A percentile compares a stretch with the other conserved stretches of the same genome.
These are phyloP conservation scores for Orchesella flavescens DNA, from an alignment of 2,888 invertebrate genomes.

Conservation along the genomic window DNA sequence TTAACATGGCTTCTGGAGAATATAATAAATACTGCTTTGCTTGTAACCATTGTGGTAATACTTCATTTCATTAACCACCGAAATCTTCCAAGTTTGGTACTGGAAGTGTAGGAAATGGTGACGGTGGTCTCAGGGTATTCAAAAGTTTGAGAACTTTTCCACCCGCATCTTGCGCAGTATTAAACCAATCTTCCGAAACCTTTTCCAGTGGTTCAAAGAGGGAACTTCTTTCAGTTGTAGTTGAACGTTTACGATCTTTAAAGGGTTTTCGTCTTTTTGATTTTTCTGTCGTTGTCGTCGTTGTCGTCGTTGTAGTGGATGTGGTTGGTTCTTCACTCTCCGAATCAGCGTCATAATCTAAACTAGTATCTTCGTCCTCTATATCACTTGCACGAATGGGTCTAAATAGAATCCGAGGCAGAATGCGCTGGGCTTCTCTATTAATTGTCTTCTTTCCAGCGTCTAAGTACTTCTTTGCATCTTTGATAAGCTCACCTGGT, in stretches of 20 bases:
- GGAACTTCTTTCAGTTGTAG: not conserved
- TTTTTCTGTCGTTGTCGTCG: not conserved
- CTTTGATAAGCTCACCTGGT: constrained; percentile 27
- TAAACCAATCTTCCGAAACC: not conserved
- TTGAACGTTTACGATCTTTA: not conserved
- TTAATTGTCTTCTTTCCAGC: constrained; percentile 30
- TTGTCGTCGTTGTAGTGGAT: not conserved
- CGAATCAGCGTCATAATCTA: not conserved
- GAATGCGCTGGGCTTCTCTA: constrained; percentile 8
- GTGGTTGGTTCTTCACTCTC: not conserved
- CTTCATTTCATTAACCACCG: not conserved
- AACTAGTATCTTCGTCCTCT: not conserved
- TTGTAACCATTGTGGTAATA: too few species aligned
- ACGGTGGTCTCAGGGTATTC: constrained; percentile 30
- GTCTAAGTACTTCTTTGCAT: constrained; percentile 36
- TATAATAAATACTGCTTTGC: too few species aligned
- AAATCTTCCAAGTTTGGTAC: constrained; percentile 44
- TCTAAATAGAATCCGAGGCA: not conserved
- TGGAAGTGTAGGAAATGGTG: not conserved
- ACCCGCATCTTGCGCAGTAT: constrained; percentile 25
- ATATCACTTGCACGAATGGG: not conserved
- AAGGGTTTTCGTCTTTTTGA: not conserved
- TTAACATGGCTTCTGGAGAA: not conserved
- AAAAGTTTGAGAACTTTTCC: constrained; percentile 20
- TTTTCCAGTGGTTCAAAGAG: not conserved